Evolutionary conservation across 1,140 invertebrate species (phyloP).

Genomic region (Vollenhovia emeryi): DNA sequence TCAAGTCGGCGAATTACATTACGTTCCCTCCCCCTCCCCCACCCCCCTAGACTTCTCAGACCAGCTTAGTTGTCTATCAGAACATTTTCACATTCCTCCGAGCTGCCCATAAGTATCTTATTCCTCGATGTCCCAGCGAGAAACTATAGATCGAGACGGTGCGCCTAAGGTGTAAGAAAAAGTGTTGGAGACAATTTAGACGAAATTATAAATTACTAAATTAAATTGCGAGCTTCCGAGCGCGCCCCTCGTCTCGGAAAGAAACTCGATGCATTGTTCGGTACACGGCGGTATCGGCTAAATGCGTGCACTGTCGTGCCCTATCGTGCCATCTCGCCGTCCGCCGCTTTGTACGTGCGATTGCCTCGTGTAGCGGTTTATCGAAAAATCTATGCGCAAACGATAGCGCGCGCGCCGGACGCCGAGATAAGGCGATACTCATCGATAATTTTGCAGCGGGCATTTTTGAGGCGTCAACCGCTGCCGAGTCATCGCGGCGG

Average conservation of each 20-base stretch:
- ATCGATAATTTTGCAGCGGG: conserved; percentile 44
- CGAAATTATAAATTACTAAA: background rate
- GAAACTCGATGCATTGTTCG: background rate
- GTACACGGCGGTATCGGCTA: background rate
- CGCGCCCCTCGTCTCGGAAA: background rate
- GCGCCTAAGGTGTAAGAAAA: background rate
- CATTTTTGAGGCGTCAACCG: conserved; percentile 10
- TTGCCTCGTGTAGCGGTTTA: conserved; percentile 8
- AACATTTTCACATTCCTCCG: conserved; percentile 44
- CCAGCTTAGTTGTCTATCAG: conserved; percentile 56
- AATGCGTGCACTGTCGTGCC: background rate
- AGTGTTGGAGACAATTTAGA: background rate
- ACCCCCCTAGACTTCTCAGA: conserved; percentile 22
- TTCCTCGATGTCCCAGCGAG: background rate
- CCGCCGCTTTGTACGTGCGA: background rate
- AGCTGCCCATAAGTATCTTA: background rate
- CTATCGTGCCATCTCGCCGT: conserved; percentile 11
- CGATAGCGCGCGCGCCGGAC: conserved; percentile 20
- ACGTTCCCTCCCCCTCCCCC: too few species aligned
- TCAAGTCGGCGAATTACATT: conserved; percentile 68
- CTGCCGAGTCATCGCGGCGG: conserved; percentile 33
- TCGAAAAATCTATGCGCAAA: conserved; percentile 15
- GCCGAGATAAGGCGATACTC: conserved; percentile 18
- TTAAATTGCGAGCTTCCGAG: background rate
- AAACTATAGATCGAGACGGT: background rate